These are phyloP conservation scores for Castor canadensis DNA, from an alignment of 2,113 vertebrate genomes.

Conservation along the genomic window DNA sequence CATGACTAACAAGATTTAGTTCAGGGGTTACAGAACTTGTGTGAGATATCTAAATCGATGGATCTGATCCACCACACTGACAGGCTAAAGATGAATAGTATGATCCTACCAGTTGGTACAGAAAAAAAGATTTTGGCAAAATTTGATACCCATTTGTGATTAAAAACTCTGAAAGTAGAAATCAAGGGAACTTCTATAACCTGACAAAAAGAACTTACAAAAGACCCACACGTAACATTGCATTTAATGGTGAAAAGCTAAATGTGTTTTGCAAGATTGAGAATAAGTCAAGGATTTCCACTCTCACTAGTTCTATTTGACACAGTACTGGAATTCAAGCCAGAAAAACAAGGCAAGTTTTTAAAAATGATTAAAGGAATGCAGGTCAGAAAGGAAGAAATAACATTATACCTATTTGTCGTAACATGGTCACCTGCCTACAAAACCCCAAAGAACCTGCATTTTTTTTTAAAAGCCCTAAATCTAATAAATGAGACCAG, in stretches of 20 bases:
- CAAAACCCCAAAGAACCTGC: neutral
- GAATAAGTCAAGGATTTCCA: no score
- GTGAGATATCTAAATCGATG: no score
- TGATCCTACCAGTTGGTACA: neutral
- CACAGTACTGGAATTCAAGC: no score
- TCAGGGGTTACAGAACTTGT: neutral
- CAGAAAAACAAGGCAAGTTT: neutral
- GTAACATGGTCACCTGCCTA: neutral
- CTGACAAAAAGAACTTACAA: neutral
- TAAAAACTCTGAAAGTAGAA: neutral
- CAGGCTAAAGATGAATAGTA: no score
- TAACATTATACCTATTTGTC: neutral
- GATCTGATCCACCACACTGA: no score
- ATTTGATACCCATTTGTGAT: neutral
- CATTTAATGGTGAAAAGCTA: neutral
- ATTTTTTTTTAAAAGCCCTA: neutral
- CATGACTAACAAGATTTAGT: neutral
- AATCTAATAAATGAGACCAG: neutral
- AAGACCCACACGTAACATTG: neutral
- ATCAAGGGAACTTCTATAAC: neutral
- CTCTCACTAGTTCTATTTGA: no score
- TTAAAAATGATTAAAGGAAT: neutral
- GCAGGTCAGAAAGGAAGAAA: neutral
- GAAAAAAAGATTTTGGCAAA: neutral
- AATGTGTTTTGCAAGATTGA: neutral